These are phyloP conservation scores for Syngnathoides biaculeatus DNA, from an alignment of 2,113 vertebrate species.

Conservation along the genomic window DNA sequence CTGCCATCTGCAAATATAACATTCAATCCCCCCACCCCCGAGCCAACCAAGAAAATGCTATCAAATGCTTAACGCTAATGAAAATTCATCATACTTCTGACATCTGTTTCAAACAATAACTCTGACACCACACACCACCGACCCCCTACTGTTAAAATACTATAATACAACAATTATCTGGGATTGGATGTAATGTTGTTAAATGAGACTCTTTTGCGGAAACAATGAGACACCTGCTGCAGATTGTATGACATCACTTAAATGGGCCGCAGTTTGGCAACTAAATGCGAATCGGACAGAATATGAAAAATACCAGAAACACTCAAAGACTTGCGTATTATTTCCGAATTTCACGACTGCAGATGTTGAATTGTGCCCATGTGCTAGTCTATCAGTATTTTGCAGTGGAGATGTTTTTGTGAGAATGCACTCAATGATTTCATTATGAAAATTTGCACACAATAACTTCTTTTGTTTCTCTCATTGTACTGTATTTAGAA, in stretches of 20 bases:
- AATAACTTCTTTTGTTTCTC: no score
- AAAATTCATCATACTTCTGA: neutral
- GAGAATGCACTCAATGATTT: no score
- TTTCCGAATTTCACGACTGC: neutral
- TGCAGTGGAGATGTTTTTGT: no score
- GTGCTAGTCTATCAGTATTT: neutral
- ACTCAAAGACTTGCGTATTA: neutral
- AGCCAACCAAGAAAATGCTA: neutral
- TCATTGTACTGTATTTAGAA: no score
- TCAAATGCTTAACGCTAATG: neutral
- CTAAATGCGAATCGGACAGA: conserved; percentile 1
- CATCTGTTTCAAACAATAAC: conserved; percentile 33
- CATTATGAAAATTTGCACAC: no score
- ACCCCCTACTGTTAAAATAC: conserved; percentile 41
- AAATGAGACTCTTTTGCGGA: conserved; percentile 19
- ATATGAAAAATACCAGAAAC: neutral
- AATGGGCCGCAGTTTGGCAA: conserved; percentile 14
- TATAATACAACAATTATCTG: conserved; percentile 32
- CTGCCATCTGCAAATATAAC: neutral
- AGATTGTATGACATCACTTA: conserved; percentile 45
- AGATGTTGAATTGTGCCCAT: neutral
- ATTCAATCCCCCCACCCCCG: neutral
- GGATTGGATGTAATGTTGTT: conserved; percentile 29
- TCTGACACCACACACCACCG: neutral
- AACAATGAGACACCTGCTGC: conserved; percentile 62